phyloP scores from a whole-genome alignment of 2,888 invertebrate species.

The Pheosia gnoma region DNA sequence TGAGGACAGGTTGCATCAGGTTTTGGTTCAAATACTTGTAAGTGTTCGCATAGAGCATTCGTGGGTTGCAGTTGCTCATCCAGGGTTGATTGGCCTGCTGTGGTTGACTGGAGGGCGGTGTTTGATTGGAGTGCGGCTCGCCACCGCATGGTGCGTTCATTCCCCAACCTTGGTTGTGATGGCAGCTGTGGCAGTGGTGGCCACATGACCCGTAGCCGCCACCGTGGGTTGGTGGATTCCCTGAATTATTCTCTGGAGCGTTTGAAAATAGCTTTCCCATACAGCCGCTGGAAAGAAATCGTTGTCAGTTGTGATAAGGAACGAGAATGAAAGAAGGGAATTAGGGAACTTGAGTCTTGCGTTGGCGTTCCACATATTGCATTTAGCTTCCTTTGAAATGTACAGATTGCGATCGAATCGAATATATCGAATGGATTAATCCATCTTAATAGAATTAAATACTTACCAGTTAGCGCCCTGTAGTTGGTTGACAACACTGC shows the following conservation, averaged over 20 bases:
- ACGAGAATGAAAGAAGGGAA: background rate
- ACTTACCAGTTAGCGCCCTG: slow-evolving; percentile 74
- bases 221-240: background rate
- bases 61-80: slow-evolving; percentile 64
- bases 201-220: slow-evolving; percentile 8
- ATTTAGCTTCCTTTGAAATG: no score
- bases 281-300: slow-evolving; percentile 66
- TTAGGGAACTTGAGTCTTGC: background rate
- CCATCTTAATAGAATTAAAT: background rate
- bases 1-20: slow-evolving; percentile 70
- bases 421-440: no score
- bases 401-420: no score
- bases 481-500: slow-evolving; percentile 75
- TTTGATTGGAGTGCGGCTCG: slow-evolving; percentile 42
- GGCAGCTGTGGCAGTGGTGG: slow-evolving; percentile 18
- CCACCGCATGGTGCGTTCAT: slow-evolving; percentile 45
- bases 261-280: slow-evolving; percentile 74
- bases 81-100: slow-evolving; percentile 20
- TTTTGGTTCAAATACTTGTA: slow-evolving; percentile 68
- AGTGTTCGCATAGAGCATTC: slow-evolving; percentile 68
- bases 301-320: background rate
- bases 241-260: slow-evolving; percentile 25
- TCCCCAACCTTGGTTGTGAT: slow-evolving; percentile 23
- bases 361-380: no score
- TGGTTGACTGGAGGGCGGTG: slow-evolving; percentile 8